A percentile compares a stretch with the other conserved stretches of the same genome.
Conservation (phyloP, 2,113 vertebrate genomes). For the Cygnus buccinator region DNA sequence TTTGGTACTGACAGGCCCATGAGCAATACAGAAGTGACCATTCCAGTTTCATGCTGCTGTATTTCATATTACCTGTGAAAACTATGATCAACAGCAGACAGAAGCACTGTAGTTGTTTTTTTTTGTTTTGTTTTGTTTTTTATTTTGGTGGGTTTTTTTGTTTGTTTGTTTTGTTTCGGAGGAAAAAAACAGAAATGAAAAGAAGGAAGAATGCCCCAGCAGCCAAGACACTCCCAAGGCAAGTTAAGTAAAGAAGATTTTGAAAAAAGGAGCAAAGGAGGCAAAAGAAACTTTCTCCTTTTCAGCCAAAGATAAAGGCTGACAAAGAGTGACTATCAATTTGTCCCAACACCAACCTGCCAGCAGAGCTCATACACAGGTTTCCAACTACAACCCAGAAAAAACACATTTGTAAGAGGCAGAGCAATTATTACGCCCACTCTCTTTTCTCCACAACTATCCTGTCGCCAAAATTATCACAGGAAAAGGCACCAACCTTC, state of each 20-base stretch:
- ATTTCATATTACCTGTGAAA: not conserved
- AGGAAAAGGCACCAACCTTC: not conserved
- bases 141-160: too few relatives aligned
- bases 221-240: not conserved
- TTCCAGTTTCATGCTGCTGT: not conserved
- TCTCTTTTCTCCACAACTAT: not conserved
- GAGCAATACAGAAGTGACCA: not conserved
- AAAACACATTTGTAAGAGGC: not conserved
- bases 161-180: too few relatives aligned
- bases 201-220: not conserved
- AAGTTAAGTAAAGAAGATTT: not conserved
- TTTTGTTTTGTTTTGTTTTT: too few relatives aligned
- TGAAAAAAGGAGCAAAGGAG: not conserved
- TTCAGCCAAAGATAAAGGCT: not conserved
- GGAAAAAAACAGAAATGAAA: too few relatives aligned
- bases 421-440: not conserved
- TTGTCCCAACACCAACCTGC: not conserved
- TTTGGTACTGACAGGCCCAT: not conserved
- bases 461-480: not conserved
- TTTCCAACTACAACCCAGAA: not conserved
- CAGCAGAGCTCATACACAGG: fast-evolving
- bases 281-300: not conserved
- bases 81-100: not conserved
- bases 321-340: not conserved
- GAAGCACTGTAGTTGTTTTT: not conserved